Base-by-base conservation (phyloP, 2,113 vertebrate genomes). In the Cochlearius cochlearius region DNA sequence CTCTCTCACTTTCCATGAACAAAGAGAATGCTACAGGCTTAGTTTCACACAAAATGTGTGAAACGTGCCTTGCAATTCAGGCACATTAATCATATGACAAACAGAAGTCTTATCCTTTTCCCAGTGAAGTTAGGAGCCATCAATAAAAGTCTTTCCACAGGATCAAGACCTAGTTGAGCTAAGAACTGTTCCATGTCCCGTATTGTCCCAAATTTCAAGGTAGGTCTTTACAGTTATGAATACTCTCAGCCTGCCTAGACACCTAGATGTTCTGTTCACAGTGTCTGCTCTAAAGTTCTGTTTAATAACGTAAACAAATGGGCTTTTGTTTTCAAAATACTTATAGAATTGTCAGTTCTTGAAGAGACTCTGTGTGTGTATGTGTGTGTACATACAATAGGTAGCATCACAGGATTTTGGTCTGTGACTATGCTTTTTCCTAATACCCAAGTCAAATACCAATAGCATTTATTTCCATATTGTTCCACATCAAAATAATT, bases 341-440 rank as follows among this genome's bases (percentile, higher is more conserved):
- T 77, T 74, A 14, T 21, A n/a, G 60, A 85, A 47, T 12, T 68
- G 12, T 5, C 23, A 23, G 38, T 7, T 93, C 38, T 71, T 45
- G 12, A 74, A 79, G 30, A 17, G 34, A 12, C 27, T 66, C 5
- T 10, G 2, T 43, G 11, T 25, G 22, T 50, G 6, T 58, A 7
- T 23, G 19, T 36, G 12, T n/a, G 52, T 55, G 5, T 10, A 16
- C 2, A 3, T 25, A 12, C 3, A 36, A 9, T 5, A 41, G 10
- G 32, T 36, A 22, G 10, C 53, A 36, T 53, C 1, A 0, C 0
- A 23, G 13, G 6, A 4, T 13, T 58, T 58, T 76, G 43, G 2
- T 75, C 23, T 39, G 15, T 55, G n/a, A 32, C 15, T 74, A 5
- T 49, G 30, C 21, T 66, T 73, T 90, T 56, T 52, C 13, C 52